Percentiles rank a stretch among this genome's conserved stretches.
Conservation (phyloP, 2,113 vertebrate genomes). For the Naja naja region DNA sequence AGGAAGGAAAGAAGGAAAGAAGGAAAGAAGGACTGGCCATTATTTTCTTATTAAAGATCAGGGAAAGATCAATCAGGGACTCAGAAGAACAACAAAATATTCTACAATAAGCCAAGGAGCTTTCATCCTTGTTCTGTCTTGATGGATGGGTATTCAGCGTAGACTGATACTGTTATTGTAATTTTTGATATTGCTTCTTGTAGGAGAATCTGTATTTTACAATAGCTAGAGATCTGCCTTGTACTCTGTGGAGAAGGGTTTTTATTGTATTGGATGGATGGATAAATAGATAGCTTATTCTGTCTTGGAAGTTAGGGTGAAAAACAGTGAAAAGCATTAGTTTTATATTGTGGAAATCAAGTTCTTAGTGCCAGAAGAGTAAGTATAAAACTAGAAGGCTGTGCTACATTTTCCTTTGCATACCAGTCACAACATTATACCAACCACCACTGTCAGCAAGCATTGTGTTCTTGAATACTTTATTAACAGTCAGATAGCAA, state of each 20-base stretch:
- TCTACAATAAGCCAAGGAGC: background rate
- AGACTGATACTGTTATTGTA: background rate
- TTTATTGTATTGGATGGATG: background rate
- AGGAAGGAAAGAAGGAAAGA: too few relatives aligned
- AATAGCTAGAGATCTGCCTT: background rate
- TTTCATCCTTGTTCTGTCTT: background rate
- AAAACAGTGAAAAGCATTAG: background rate
- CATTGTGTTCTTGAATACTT: background rate
- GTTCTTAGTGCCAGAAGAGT: background rate
- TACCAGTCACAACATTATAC: background rate
- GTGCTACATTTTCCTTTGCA: background rate
- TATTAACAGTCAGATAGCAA: background rate
- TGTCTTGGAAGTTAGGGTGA: background rate
- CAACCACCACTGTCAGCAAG: background rate
- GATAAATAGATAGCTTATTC: background rate
- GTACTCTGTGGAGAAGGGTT: background rate
- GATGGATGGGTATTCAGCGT: background rate
- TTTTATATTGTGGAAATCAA: background rate
- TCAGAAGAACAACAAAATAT: background rate
- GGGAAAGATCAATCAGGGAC: background rate
- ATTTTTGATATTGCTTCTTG: background rate
- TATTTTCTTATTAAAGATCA: background rate
- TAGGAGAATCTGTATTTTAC: background rate
- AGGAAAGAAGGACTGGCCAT: background rate
- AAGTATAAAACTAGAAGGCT: background rate